A percentile compares a stretch with the other conserved stretches of the same genome.
Evolutionary conservation across 2,888 invertebrate species (phyloP).

Genomic region (Eristalis intricaria): DNA sequence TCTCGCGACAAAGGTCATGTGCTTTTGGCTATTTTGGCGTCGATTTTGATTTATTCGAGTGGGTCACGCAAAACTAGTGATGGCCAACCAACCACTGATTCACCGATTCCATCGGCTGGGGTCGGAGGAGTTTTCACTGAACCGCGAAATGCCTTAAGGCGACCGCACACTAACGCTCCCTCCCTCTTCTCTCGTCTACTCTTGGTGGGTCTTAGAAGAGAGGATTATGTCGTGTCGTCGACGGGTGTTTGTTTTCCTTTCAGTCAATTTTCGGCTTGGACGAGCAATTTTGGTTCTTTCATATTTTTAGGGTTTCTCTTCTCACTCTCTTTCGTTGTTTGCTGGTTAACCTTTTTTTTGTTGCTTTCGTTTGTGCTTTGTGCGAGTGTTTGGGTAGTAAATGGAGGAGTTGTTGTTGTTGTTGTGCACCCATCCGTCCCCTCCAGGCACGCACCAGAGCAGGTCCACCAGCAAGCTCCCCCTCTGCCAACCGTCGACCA

Average conservation of each 20-base stretch:
- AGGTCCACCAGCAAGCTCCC: background rate
- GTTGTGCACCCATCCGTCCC: background rate
- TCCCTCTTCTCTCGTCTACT: slow-evolving; percentile 27
- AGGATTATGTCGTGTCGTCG: slow-evolving; percentile 60
- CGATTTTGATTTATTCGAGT: slow-evolving; percentile 63
- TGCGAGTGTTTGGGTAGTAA: slow-evolving; percentile 17
- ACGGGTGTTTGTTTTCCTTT: slow-evolving; percentile 56
- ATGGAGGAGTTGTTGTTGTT: slow-evolving; percentile 63
- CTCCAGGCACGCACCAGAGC: background rate
- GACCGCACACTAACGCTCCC: background rate
- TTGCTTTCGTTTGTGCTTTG: background rate
- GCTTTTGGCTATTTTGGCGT: slow-evolving; percentile 53
- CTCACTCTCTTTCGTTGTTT: slow-evolving; percentile 33
- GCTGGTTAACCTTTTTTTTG: slow-evolving; percentile 68
- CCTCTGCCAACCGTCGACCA: background rate
- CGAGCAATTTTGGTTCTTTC: slow-evolving; percentile 47
- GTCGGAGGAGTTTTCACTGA: background rate
- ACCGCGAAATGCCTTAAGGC: slow-evolving; percentile 7
- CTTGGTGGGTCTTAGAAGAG: slow-evolving; percentile 11
- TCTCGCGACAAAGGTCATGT: slow-evolving; percentile 64
- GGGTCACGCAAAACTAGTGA: slow-evolving; percentile 60
- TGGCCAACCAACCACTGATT: background rate
- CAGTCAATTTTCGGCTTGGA: slow-evolving; percentile 70
- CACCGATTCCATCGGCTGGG: background rate
- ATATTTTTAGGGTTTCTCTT: background rate